Percentiles rank a stretch among this genome's conserved stretches.
These are phyloP conservation scores for Hanleya hanleyi DNA, from an alignment of 2,888 invertebrate species.

Conservation along the genomic window DNA sequence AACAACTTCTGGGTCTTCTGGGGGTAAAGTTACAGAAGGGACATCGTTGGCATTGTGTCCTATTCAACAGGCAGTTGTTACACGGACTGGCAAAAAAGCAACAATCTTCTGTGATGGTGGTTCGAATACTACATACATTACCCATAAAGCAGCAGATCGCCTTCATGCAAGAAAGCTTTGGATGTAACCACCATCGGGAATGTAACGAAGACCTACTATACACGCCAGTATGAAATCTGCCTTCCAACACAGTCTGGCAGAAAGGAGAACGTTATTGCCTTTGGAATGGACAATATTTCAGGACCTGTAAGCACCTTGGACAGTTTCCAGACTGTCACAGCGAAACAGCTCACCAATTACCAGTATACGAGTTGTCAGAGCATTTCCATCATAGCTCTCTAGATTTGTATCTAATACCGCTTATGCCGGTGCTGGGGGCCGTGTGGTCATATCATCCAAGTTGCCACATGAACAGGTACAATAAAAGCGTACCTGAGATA, in stretches of 20 bases:
- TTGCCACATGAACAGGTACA: too few relatives aligned
- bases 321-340: too few relatives aligned
- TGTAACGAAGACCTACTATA: slow-evolving; percentile 8
- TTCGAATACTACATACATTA: slow-evolving; percentile 13
- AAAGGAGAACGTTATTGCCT: not conserved
- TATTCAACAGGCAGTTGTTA: not conserved
- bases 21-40: too few relatives aligned
- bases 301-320: not conserved
- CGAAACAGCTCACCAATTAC: too few relatives aligned
- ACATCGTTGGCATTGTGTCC: not conserved
- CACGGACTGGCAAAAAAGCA: not conserved
- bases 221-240: not conserved
- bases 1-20: too few relatives aligned
- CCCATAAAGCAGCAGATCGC: slow-evolving; percentile 2
- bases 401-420: too few relatives aligned
- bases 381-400: too few relatives aligned
- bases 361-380: too few relatives aligned
- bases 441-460: too few relatives aligned
- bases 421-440: too few relatives aligned
- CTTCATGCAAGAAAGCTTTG: not conserved
- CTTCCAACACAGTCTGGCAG: slow-evolving; percentile 6
- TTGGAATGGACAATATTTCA: slow-evolving; percentile 1
- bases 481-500: too few relatives aligned
- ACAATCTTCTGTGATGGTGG: slow-evolving; percentile 15
- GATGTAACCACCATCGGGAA: slow-evolving; percentile 13